phyloP scores from a whole-genome alignment of 1,140 invertebrate genomes.

The Acarapis woodi region DNA sequence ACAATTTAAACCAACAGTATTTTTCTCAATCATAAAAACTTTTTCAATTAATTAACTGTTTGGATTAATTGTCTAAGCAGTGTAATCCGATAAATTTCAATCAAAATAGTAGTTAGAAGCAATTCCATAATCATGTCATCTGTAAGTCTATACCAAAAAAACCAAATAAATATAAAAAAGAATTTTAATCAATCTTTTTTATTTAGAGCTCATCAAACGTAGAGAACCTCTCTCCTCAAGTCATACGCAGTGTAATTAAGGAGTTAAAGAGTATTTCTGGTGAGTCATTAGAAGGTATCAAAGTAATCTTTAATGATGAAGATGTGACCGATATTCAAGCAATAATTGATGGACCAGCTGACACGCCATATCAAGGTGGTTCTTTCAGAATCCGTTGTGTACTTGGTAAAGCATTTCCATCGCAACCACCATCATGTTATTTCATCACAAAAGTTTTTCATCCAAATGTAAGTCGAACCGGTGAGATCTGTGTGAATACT shows the following conservation, averaged over 20 bases:
- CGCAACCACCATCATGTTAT: slow-evolving; percentile 69
- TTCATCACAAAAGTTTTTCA: slow-evolving; percentile 93
- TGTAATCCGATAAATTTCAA: too few relatives aligned
- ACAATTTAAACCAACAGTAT: too few relatives aligned
- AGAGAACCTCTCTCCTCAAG: slow-evolving; percentile 74
- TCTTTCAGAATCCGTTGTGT: slow-evolving; percentile 62
- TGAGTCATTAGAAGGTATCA: slow-evolving; percentile 58
- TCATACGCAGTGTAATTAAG: slow-evolving; percentile 46
- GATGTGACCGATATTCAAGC: slow-evolving; percentile 77
- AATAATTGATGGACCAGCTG: slow-evolving; percentile 55
- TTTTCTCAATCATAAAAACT: too few relatives aligned
- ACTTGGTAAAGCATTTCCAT: slow-evolving; percentile 72
- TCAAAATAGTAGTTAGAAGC: too few relatives aligned
- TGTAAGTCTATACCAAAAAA: too few relatives aligned
- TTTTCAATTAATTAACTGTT: too few relatives aligned
- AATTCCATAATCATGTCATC: too few relatives aligned
- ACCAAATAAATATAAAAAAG: too few relatives aligned
- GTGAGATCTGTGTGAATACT: slow-evolving; percentile 91
- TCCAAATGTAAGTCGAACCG: slow-evolving; percentile 74
- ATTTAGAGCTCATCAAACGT: slow-evolving; percentile 37
- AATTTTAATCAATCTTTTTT: background rate
- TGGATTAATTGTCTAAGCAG: too few relatives aligned
- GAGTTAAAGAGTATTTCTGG: slow-evolving; percentile 44
- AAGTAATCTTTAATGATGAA: slow-evolving; percentile 49
- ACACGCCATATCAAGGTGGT: slow-evolving; percentile 54